Evolutionary conservation across 2,113 vertebrate species (phyloP).

Genomic region (Solea senegalensis): DNA sequence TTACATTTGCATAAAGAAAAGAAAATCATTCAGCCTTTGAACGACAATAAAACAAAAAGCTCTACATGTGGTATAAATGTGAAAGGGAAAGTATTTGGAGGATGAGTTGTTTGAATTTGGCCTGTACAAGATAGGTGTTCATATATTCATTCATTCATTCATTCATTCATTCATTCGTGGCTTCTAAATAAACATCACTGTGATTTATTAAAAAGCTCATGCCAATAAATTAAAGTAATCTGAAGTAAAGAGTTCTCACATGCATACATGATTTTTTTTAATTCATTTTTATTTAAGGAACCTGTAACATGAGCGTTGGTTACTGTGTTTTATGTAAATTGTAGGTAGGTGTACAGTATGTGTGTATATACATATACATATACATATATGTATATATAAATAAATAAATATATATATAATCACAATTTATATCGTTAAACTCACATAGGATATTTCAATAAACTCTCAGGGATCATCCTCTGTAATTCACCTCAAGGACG

Average conservation of each 20-base stretch:
- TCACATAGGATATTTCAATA: conserved; percentile 3
- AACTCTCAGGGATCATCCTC: conserved; percentile 58
- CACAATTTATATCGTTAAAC: conserved; percentile 3
- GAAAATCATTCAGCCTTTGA: background rate
- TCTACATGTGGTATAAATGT: background rate
- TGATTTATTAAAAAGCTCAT: too few species aligned
- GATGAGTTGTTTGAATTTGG: too few species aligned
- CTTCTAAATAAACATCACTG: too few species aligned
- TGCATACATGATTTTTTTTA: background rate
- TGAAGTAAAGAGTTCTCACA: too few species aligned
- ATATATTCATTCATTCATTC: too few species aligned
- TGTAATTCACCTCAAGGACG: conserved; percentile 3
- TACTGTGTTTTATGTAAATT: conserved; percentile 7
- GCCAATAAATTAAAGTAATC: too few species aligned
- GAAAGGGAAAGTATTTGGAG: too few species aligned
- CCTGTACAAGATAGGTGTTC: too few species aligned
- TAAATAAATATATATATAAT: conserved; percentile 1
- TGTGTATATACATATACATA: too few species aligned
- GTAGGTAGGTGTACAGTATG: conserved; percentile 18
- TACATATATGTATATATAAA: too few species aligned
- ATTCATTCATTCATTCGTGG: too few species aligned
- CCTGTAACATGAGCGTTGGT: background rate
- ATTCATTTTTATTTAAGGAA: background rate
- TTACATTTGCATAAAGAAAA: too few species aligned
- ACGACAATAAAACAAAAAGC: background rate